These are phyloP conservation scores for Pituophis catenifer DNA, from an alignment of 2,113 vertebrate genomes.

Conservation along the genomic window DNA sequence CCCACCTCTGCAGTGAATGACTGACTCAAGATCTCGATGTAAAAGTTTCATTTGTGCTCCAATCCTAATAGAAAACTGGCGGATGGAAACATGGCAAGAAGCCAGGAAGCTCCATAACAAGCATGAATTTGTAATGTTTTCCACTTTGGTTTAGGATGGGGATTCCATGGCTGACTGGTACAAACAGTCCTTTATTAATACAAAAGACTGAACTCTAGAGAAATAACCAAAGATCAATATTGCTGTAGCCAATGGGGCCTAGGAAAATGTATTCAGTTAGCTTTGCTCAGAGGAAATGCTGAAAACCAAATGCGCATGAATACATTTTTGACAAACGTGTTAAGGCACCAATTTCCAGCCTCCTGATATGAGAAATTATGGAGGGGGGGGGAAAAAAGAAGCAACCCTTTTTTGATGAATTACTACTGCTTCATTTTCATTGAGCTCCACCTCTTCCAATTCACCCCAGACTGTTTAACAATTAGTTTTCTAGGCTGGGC, in stretches of 20 bases:
- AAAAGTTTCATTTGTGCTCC: not conserved
- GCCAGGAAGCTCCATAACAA: not conserved
- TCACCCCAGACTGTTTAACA: slow-evolving; percentile 13
- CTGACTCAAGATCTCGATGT: not conserved
- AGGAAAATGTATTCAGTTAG: not conserved
- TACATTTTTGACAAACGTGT: slow-evolving; percentile 16
- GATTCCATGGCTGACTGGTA: not conserved
- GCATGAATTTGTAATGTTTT: not conserved
- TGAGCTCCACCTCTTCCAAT: slow-evolving; percentile 39
- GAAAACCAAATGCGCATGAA: not conserved
- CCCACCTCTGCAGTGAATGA: not conserved
- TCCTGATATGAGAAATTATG: slow-evolving; percentile 29
- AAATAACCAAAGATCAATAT: not conserved
- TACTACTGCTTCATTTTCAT: slow-evolving; percentile 48
- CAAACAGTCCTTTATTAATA: not conserved
- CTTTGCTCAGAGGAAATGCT: not conserved
- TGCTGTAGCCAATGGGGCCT: not conserved
- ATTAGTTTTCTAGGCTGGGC: slow-evolving; percentile 54
- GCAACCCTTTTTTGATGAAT: slow-evolving; percentile 54
- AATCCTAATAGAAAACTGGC: not conserved
- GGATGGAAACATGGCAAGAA: not conserved
- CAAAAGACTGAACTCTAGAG: not conserved
- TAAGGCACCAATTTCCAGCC: slow-evolving; percentile 37
- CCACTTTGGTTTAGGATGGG: not conserved
- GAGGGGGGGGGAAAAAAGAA: not conserved